These are phyloP conservation scores for Gorsachius goisagi DNA, from an alignment of 2,113 vertebrate species.

Conservation along the genomic window DNA sequence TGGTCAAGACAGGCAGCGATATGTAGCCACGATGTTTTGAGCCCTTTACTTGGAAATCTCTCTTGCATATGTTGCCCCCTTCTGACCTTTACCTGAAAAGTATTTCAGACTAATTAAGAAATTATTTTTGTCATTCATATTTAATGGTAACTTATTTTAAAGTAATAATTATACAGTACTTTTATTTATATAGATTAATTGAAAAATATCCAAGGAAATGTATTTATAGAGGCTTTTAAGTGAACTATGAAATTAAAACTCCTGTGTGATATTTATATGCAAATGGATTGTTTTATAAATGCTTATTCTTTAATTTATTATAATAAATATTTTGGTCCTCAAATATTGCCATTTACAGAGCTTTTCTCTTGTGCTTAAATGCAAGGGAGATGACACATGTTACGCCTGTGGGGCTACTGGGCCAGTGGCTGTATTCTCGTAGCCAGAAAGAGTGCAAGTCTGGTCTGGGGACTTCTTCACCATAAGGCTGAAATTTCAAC, in stretches of 20 bases:
- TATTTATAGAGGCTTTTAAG: conserved; percentile 71
- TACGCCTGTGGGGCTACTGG: background rate
- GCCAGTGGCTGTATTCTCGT: background rate
- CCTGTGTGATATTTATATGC: conserved; percentile 34
- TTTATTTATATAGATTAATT: conserved; percentile 71
- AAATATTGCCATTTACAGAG: background rate
- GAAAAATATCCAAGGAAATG: background rate
- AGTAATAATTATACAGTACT: conserved; percentile 16
- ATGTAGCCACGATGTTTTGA: background rate
- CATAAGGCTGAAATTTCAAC: background rate
- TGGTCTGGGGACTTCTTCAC: background rate
- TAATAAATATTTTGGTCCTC: conserved; percentile 63
- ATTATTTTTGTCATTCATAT: conserved; percentile 38
- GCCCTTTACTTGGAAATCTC: background rate
- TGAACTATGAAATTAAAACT: background rate
- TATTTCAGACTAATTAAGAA: background rate
- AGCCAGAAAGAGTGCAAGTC: background rate
- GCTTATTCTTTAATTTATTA: conserved; percentile 46
- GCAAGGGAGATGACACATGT: background rate
- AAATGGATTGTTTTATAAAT: background rate
- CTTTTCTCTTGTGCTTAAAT: background rate
- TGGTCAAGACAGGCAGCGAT: background rate
- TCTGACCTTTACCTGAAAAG: conserved; percentile 18
- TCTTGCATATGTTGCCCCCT: background rate
- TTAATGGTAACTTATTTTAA: conserved; percentile 75